phyloP scores from a whole-genome alignment of 2,113 vertebrate genomes.

The Hyperoodon ampullatus region DNA sequence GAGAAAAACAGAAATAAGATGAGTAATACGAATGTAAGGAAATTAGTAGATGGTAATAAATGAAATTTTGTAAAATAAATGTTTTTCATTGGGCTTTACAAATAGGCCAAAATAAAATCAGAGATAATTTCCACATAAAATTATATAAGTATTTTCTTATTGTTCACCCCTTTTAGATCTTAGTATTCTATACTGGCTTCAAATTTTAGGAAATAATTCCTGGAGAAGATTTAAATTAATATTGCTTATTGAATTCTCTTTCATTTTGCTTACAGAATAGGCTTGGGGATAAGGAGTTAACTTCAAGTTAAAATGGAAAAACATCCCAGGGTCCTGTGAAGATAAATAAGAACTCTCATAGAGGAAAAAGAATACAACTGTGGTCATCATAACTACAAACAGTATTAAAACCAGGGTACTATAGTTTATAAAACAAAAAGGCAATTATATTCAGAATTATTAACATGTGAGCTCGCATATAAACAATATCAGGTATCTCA shows the following conservation, averaged over 20 bases:
- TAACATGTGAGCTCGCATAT: neutral
- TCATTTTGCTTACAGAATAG: neutral
- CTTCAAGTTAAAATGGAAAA: neutral
- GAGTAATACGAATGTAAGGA: neutral
- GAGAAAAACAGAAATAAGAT: neutral
- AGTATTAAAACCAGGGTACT: neutral
- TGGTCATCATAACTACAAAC: neutral
- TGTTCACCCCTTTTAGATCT: neutral
- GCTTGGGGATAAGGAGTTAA: neutral
- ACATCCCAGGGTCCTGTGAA: neutral
- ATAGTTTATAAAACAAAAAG: neutral
- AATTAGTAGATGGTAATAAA: neutral
- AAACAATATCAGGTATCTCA: neutral
- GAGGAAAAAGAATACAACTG: neutral
- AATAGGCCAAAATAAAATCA: neutral
- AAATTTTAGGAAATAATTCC: neutral
- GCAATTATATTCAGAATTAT: neutral
- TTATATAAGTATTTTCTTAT: neutral
- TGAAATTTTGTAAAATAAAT: neutral
- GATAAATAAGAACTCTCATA: neutral
- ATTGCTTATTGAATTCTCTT: neutral
- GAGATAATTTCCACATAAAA: neutral
- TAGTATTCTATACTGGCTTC: neutral
- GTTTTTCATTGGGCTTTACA: neutral
- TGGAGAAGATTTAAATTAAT: neutral